Evolutionary conservation across 2,113 vertebrate species (phyloP), one percentile per base, ranked within the genome.

Genomic region (Aphelocoma coerulescens): DNA sequence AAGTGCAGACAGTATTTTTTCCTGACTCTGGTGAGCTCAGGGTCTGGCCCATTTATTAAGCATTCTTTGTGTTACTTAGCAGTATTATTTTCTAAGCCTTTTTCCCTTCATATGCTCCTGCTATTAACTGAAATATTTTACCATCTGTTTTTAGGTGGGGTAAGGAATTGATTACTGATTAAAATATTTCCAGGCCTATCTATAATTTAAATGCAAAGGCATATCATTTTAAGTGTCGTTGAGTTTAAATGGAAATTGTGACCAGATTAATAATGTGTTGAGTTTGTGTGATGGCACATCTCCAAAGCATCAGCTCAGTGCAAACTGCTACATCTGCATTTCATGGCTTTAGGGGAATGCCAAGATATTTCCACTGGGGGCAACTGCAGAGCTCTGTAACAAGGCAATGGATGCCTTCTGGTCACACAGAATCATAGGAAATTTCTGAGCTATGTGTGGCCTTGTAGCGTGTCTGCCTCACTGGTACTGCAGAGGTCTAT

Each of bases 91-190:
- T 76, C 57, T 67, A 78, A 86, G 41, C 28, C 13, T 37, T 80
- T 92, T 81, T 39, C 67, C 44, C 52, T 95, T 96, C 57, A 17
- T 77, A 44, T 22, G 23, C 57, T 89, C 46, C 22, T 95, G 52
- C 49, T 89, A 85, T 68, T 95, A 96, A 82, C 37, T 19, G 68
- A 91, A 90, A 37, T 35, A 46, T 84, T 93, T 93, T 57, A 33
- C 91, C 92, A 96, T 92, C 91, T 97, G 95, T 9, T 96, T 94
- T 96, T 87, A 91, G 95, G 96, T 94, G 96, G 91, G 43, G 93
- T 94, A 84, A 79, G 82, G 84, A 93, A 95, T 95, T 3, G 83
- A 96, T 97, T 93, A 66, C 73, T 87, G 73, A 96, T 96, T 91
- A 91, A 96, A 93, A 55, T 89, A 86, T 84, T 94, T 97, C 69